Percentiles rank a stretch among this genome's conserved stretches.
phyloP scores from a whole-genome alignment of 2,888 invertebrate genomes.

The Orchesellides sinensis region DNA sequence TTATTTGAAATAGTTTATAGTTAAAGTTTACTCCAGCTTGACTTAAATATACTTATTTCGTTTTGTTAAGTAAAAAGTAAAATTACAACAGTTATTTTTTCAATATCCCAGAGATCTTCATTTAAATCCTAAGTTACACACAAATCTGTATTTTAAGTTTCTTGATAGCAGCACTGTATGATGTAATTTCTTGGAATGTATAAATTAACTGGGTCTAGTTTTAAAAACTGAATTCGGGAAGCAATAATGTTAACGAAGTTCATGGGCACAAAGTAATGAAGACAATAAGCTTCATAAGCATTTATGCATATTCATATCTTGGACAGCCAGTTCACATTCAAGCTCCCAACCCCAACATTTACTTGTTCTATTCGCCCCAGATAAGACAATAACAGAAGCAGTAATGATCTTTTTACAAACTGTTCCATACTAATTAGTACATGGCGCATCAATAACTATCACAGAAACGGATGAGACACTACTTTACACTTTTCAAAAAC shows the following conservation, averaged over 20 bases:
- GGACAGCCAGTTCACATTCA: background rate
- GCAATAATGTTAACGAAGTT: too few relatives aligned
- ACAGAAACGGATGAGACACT: constrained; percentile 54
- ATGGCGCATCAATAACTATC: constrained; percentile 42
- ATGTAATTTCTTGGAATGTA: background rate
- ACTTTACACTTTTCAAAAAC: constrained; percentile 7
- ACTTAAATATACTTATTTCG: constrained; percentile 22
- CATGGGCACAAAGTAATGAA: too few relatives aligned
- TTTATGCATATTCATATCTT: background rate
- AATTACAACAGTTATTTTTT: background rate
- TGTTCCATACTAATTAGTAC: background rate
- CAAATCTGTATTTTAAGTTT: background rate
- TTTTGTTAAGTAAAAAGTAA: constrained; percentile 51
- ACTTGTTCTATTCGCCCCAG: constrained; percentile 35
- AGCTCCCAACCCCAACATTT: background rate
- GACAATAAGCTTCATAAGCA: too few relatives aligned
- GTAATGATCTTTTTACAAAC: too few relatives aligned
- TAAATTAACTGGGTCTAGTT: background rate
- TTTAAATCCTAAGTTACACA: constrained; percentile 4
- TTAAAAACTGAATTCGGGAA: background rate
- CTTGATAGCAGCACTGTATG: background rate
- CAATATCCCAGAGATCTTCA: constrained; percentile 41
- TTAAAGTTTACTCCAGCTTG: background rate
- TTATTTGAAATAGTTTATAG: constrained; percentile 1
- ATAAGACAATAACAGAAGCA: background rate